Percentiles rank a stretch among this genome's conserved stretches.
Evolutionary conservation across 2,113 vertebrate species (phyloP).

Genomic region (Cyphomyrus discorhynchus): DNA sequence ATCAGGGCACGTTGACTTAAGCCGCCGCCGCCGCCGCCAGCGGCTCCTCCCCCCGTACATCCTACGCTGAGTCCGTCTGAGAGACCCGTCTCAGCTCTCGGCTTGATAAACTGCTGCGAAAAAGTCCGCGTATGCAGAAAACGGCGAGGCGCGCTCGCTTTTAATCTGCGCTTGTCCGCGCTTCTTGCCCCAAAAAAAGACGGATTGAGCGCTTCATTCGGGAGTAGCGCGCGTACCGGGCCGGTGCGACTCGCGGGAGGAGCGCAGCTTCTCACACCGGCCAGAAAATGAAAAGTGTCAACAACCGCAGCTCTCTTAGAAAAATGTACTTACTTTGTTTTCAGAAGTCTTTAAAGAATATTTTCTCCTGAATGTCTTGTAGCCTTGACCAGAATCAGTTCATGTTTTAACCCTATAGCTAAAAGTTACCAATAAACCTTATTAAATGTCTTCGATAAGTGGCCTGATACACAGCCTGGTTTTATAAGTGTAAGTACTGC

Average conservation of each 20-base stretch:
- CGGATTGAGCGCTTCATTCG: conserved; percentile 58
- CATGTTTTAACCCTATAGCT: neutral
- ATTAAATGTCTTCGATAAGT: neutral
- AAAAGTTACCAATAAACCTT: neutral
- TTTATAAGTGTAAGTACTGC: neutral
- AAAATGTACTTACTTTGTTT: conserved; percentile 9
- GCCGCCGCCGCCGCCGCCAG: conserved; percentile 35
- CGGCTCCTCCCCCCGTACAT: conserved; percentile 53
- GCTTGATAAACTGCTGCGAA: conserved; percentile 65
- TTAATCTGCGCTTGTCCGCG: conserved; percentile 63
- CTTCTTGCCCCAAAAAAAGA: conserved; percentile 52
- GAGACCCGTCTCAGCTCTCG: conserved; percentile 58
- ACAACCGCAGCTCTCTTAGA: neutral
- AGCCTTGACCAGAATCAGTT: neutral
- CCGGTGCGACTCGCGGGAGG: neutral
- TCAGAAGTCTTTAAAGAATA: neutral
- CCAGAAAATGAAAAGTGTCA: neutral
- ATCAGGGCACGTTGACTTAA: conserved; percentile 54
- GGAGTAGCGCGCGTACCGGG: conserved; percentile 20
- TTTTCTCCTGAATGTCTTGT: neutral
- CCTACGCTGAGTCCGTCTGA: conserved; percentile 60
- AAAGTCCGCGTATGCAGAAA: conserved; percentile 61
- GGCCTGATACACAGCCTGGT: neutral
- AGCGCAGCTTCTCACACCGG: neutral
- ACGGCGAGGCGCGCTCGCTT: conserved; percentile 58